Evolutionary conservation across 2,113 vertebrate species (phyloP).

Genomic region (Larimichthys polyactis): DNA sequence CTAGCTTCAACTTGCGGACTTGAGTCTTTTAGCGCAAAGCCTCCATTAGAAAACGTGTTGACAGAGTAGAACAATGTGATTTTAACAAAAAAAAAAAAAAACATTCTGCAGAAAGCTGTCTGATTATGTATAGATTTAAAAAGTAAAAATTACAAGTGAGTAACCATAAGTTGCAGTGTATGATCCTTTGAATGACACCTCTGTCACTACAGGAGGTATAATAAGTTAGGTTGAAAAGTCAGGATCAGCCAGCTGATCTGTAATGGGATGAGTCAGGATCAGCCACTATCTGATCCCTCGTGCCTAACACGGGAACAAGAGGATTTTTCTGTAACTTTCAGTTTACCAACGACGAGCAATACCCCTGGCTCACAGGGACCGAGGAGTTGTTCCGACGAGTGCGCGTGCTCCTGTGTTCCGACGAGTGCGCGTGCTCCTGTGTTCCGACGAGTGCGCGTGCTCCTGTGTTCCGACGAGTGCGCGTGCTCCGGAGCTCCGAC

Average conservation of each 20-base stretch:
- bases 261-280: constrained; percentile 59
- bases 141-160: background rate
- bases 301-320: background rate
- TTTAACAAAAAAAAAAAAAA: background rate
- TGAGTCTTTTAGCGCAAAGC: background rate
- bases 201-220: background rate
- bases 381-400: too few relatives aligned
- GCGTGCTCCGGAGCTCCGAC: too few relatives aligned
- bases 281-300: constrained; percentile 34
- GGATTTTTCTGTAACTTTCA: too few relatives aligned
- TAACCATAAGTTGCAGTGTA: background rate
- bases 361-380: too few relatives aligned
- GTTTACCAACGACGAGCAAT: too few relatives aligned
- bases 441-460: too few relatives aligned
- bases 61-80: background rate
- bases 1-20: constrained; percentile 8
- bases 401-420: too few relatives aligned
- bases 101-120: background rate
- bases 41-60: background rate
- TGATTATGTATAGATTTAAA: background rate
- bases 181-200: background rate
- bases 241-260: constrained; percentile 48
- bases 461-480: too few relatives aligned
- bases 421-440: too few relatives aligned
- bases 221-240: constrained; percentile 31